Conservation (phyloP, 2,113 vertebrate species). For the Psilopsiagon aymara region DNA sequence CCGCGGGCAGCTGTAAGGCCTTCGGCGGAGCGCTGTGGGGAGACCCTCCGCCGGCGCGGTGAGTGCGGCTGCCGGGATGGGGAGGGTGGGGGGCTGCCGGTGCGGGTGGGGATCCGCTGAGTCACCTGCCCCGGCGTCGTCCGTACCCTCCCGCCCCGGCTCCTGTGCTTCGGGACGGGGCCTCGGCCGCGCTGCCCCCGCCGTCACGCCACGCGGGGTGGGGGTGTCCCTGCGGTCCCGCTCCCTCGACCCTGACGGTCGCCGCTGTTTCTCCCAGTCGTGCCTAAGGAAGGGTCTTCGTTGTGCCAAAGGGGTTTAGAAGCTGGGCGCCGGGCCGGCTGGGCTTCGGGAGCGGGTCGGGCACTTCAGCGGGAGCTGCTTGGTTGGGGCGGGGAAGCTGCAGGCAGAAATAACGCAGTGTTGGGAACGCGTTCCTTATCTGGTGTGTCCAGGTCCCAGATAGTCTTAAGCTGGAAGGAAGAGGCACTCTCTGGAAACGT, state of each 20-base stretch:
- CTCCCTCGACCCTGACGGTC: no score
- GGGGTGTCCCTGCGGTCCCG: neutral
- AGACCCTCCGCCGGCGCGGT: neutral
- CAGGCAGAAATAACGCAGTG: neutral
- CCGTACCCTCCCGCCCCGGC: neutral
- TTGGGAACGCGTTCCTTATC: rapidly evolving
- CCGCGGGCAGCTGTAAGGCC: no score
- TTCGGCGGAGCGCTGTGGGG: no score
- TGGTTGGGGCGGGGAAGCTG: neutral
- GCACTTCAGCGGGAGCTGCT: rapidly evolving
- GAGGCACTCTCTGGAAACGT: rapidly evolving
- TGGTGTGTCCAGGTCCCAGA: rapidly evolving
- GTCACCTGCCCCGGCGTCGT: neutral
- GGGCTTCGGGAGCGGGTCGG: no score
- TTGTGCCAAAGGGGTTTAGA: rapidly evolving
- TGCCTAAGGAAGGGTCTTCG: neutral
- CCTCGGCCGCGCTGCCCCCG: neutral
- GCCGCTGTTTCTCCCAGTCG: neutral
- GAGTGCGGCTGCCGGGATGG: neutral
- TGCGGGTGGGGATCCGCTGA: slow-evolving; percentile 9
- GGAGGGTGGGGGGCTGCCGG: no score
- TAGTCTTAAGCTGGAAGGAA: rapidly evolving
- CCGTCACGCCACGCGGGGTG: neutral
- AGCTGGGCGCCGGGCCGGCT: neutral
- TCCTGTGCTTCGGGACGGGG: neutral